A percentile compares a stretch with the other conserved stretches of the same genome.
phyloP scores from a whole-genome alignment of 2,797 vertebrate genomes.

The Coendou prehensilis region DNA sequence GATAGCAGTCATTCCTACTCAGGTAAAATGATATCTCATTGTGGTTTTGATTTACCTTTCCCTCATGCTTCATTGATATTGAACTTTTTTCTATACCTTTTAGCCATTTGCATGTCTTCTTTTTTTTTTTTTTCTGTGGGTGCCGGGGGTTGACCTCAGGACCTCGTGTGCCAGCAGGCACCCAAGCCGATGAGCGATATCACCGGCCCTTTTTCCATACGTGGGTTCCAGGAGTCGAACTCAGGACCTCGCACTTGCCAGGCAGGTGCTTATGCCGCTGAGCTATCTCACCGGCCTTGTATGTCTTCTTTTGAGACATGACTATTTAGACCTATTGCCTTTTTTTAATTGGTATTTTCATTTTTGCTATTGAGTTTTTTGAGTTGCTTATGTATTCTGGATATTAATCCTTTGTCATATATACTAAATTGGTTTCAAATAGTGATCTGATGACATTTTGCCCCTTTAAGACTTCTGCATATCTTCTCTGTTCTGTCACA shows the following conservation, averaged over 20 bases:
- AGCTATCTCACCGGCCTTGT: no score
- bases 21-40: background rate
- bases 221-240: no score
- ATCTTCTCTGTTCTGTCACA: background rate
- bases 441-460: background rate
- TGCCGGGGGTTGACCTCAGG: no score
- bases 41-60: background rate
- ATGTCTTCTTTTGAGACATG: background rate
- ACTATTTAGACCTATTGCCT: background rate
- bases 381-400: background rate
- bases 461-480: background rate
- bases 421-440: background rate
- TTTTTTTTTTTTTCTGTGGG: no score
- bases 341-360: background rate
- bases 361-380: background rate
- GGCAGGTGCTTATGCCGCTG: no score
- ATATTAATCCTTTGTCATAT: background rate
- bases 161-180: no score
- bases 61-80: background rate
- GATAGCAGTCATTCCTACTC: background rate
- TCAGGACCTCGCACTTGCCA: no score
- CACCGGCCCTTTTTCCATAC: no score
- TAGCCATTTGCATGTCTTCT: background rate
- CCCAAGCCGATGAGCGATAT: no score
- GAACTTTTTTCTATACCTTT: background rate